Percentiles rank a stretch among this genome's conserved stretches.
These are phyloP conservation scores for Muschampia plurimacula DNA, from an alignment of 2,888 invertebrate genomes.

Conservation along the genomic window DNA sequence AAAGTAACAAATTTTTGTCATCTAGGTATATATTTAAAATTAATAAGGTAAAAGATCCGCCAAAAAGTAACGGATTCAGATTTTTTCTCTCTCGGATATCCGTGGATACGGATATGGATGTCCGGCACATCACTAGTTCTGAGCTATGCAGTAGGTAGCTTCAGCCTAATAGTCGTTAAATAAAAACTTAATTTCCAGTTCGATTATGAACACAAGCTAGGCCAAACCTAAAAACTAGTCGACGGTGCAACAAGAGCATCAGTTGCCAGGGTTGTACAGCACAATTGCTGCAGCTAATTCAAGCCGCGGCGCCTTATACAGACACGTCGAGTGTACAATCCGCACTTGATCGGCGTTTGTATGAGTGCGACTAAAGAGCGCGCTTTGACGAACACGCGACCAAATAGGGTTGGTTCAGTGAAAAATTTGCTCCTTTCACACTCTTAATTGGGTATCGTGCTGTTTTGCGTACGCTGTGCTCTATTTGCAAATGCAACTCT, in stretches of 20 bases:
- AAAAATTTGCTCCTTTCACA: conserved; percentile 83
- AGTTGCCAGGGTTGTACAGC: conserved; percentile 55
- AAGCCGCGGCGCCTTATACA: conserved; percentile 81
- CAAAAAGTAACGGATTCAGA: too few species aligned
- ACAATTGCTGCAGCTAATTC: conserved; percentile 84
- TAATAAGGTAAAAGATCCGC: too few species aligned
- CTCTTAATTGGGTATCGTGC: conserved; percentile 76
- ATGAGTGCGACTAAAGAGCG: conserved; percentile 71
- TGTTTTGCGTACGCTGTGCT: conserved; percentile 2
- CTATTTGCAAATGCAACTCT: background rate
- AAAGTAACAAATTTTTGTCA: too few species aligned
- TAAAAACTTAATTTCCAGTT: too few species aligned
- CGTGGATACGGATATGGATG: too few species aligned
- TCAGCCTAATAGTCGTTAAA: too few species aligned
- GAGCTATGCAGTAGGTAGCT: too few species aligned
- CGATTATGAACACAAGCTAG: background rate
- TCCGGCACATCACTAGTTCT: too few species aligned
- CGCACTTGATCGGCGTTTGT: conserved; percentile 83
- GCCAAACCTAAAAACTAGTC: background rate
- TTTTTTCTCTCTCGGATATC: too few species aligned
- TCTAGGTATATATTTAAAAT: too few species aligned
- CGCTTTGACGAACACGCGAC: conserved; percentile 76
- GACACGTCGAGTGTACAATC: conserved; percentile 76
- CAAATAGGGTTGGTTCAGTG: conserved; percentile 78
- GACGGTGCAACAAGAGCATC: background rate